Conservation (phyloP, 2,797 vertebrate species). For the Hippopotamyrus pictus region DNA sequence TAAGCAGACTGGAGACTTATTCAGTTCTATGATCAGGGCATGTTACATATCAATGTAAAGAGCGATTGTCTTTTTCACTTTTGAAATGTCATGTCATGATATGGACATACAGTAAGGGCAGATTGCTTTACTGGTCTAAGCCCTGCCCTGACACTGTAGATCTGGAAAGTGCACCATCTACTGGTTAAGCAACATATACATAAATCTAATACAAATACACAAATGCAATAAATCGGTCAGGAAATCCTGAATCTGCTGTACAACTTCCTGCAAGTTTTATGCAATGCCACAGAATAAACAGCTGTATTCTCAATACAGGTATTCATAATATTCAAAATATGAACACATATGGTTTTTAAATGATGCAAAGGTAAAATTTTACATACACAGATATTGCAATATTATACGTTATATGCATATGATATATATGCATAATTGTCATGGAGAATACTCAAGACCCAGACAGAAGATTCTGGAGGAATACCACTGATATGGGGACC, state of each 20-base stretch:
- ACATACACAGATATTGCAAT: neutral
- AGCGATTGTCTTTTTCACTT: neutral
- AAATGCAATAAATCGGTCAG: neutral
- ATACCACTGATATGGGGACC: neutral
- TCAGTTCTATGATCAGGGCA: neutral
- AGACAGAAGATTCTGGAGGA: neutral
- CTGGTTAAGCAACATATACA: constrained; percentile 13
- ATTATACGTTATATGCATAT: neutral
- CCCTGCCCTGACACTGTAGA: neutral
- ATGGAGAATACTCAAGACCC: neutral
- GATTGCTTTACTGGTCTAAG: neutral
- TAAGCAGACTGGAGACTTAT: neutral
- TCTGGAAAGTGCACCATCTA: constrained; percentile 22
- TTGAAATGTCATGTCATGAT: neutral
- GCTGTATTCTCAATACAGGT: neutral
- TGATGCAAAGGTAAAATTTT: neutral
- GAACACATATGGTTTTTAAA: neutral
- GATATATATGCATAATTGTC: neutral
- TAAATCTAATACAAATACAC: neutral
- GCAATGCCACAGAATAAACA: neutral
- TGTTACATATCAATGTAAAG: neutral
- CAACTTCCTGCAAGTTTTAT: neutral
- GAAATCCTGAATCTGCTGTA: neutral
- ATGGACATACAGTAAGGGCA: neutral
- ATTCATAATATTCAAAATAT: neutral